These are phyloP conservation scores for Gila robusta DNA, from an alignment of 2,797 vertebrate species.

Conservation along the genomic window DNA sequence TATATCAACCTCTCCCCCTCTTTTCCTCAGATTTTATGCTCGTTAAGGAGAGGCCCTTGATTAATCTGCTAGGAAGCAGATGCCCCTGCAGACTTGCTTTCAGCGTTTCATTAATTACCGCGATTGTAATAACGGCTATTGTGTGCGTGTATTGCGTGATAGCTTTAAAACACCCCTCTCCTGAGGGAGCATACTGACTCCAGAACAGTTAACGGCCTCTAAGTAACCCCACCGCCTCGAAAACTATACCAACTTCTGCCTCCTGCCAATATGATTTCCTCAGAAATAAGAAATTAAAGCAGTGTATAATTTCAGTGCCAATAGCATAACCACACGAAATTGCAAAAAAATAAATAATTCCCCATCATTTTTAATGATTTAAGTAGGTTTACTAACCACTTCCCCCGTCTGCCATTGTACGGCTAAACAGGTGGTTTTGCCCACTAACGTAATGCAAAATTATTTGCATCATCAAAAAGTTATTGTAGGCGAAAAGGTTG, in stretches of 20 bases:
- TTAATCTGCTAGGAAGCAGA: conserved; percentile 83
- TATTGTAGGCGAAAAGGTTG: background rate
- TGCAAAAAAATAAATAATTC: background rate
- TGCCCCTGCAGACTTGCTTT: conserved; percentile 79
- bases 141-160: conserved; percentile 65
- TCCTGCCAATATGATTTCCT: conserved; percentile 28
- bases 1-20: conserved; percentile 63
- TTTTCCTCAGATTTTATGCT: conserved; percentile 68
- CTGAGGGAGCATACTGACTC: conserved; percentile 61
- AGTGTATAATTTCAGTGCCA: background rate
- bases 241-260: conserved; percentile 20
- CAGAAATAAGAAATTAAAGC: conserved; percentile 30
- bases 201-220: conserved; percentile 48
- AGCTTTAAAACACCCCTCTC: conserved; percentile 64
- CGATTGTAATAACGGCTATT: conserved; percentile 76
- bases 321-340: background rate
- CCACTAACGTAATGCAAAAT: background rate
- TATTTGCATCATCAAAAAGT: background rate
- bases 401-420: background rate
- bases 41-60: conserved; percentile 77
- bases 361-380: background rate
- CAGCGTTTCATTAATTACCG: conserved; percentile 83
- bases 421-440: background rate
- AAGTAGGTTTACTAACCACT: background rate
- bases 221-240: conserved; percentile 39